Evolutionary conservation across 2,113 vertebrate genomes (phyloP), one percentile per base, ranked within the genome.

Genomic region (Hippocampus abdominalis): DNA sequence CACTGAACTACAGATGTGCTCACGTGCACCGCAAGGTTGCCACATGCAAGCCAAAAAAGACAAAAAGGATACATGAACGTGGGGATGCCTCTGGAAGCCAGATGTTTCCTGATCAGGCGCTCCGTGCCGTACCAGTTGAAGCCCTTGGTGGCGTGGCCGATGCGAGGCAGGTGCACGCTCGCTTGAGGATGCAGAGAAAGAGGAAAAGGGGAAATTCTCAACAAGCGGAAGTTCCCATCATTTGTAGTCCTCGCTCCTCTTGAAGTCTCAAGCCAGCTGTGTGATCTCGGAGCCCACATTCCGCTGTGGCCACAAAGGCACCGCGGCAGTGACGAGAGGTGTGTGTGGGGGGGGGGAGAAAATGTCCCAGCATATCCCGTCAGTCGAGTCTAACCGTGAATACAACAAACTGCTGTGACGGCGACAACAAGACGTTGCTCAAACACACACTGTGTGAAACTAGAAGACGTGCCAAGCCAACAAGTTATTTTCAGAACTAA

Each of bases 71-170:
- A 98, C 94, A 97, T 89, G 71, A 91, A 94, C 0, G 95, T 95
- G n/a, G 93, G 89, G 77, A 97, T 77, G 3, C 94, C 93, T 78
- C 85, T 90, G 42, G 93, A 69, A 23, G 94, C 89, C 82, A 98
- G 88, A 65, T 96, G 84, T 66, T 98, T 98, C 75, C 90, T 91
- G 88, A 98, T 93, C 59, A 98, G 94, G 44, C 95, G 89, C 84
- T 98, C 96, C 0, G 95, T 98, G 61, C 95, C 95, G 0, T 98
- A 98, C 96, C 96, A 98, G 91, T 98, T 98, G 88, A 98, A 98
- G 63, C 85, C 94, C 88, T 90, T 93, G 0, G 95, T 96, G 68
- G 95, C 85, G 25, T 98, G 92, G 9, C 96, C 96, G 0, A 98
- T 95, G 12, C 95, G 94, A 67, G 96, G 96, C 61, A 98, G 93